phyloP scores from a whole-genome alignment of 92 coral and sea anemone species.

The Ricordea florida region DNA sequence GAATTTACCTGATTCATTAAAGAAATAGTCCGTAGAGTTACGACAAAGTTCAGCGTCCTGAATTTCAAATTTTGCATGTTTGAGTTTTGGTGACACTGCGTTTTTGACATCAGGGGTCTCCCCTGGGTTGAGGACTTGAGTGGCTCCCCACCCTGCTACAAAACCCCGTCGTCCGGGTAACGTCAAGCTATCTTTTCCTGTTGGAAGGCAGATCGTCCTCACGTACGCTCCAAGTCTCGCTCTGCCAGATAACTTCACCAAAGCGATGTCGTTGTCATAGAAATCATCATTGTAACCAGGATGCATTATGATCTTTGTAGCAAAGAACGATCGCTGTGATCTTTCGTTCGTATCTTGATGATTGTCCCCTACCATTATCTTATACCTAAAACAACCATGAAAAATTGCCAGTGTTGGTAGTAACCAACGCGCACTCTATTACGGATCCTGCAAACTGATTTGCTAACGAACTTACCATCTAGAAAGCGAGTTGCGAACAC shows the following conservation, averaged over 20 bases:
- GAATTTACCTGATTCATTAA: conserved; percentile 9
- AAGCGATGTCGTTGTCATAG: conserved; percentile 71
- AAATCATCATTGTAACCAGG: conserved; percentile 34
- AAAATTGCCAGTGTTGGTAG: too few relatives aligned
- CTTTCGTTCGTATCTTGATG: conserved; percentile 15
- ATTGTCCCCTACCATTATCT: conserved; percentile 60
- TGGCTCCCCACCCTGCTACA: conserved; percentile 81
- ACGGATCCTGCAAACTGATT: too few relatives aligned
- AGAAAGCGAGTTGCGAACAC: too few relatives aligned
- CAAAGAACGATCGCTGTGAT: conserved; percentile 22
- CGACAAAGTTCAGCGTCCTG: conserved; percentile 6
- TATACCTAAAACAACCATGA: conserved; percentile 23
- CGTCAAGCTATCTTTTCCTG: neutral
- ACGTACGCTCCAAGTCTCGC: conserved; percentile 44
- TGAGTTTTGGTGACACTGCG: neutral
- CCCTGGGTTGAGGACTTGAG: conserved; percentile 40
- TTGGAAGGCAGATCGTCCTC: conserved; percentile 69
- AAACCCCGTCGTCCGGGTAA: conserved; percentile 38
- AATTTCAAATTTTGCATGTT: conserved; percentile 7
- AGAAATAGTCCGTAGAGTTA: conserved; percentile 14
- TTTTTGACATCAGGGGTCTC: neutral
- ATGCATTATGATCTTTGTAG: conserved; percentile 44
- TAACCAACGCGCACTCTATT: too few relatives aligned
- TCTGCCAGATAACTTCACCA: conserved; percentile 44
- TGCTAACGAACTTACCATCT: too few relatives aligned